Base-by-base conservation (phyloP, 2,888 invertebrate genomes). In the Platerodrilus igneus region DNA sequence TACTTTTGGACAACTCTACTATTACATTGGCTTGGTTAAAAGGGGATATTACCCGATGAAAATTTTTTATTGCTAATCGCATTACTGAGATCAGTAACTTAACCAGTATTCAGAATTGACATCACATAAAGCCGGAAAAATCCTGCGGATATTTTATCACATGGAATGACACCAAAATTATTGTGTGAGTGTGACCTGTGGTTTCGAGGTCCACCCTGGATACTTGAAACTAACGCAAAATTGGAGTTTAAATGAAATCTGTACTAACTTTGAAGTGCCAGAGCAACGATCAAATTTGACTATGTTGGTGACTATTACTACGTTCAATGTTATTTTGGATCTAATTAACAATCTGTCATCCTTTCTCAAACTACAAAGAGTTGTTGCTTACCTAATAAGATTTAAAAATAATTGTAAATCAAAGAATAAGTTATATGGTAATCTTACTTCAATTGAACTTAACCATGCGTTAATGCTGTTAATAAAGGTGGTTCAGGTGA, bases 1-100 rank as follows among this genome's bases (percentile, higher is more conserved):
- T 39, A 31, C 37, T 52, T 32, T 6, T 56, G 54, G 48, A 31
- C 47, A 51, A 57, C 23, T 57, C 55, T 1, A 48, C 39, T 5
- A 52, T 56, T 1, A 36, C 37, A 2, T 20, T 52, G 5, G 21
- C 45, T 7, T 57, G 54, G 52, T 45, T 57, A 11, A 38, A 31
- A 18, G 41, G 37, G 1, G 26, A 38, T 2, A 43, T 52, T 9
- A 34, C 10, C 7, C 21, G 23, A 19, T 52, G 45, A 41, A 38
- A 51, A 41, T 51, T 40, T n/a, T 54, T 52, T 37, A 41, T 52
- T 2, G 34, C 47, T 3, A 51, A 50, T 27, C 28, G 52, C 2
- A 42, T 52, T 6, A 15, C 36, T 5, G 21, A 39, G 29, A 48
- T 53, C 15, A 41, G 45, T 20, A 18, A 17, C 3, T 11, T 36